Evolutionary conservation across 2,797 vertebrate genomes (phyloP), one percentile per base, ranked within the genome.

Genomic region (Acanthopagrus latus): DNA sequence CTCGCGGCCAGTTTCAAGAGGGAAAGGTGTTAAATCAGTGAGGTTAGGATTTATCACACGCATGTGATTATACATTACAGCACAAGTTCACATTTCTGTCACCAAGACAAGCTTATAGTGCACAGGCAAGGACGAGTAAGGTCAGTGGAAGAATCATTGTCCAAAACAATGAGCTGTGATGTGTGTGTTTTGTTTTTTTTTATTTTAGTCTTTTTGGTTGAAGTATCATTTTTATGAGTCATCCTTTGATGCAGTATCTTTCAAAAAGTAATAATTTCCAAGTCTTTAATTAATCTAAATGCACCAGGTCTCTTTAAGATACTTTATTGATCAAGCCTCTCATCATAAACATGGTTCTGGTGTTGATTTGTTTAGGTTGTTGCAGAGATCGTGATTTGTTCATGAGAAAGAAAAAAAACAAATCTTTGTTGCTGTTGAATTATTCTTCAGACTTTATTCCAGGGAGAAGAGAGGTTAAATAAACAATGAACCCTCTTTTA

Each of bases 1-100:
- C 65, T 76, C 56, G n/a, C 62, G 11, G 71, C 81, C 41, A 81
- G 60, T 79, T 86, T 87, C 70, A 58, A 51, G 70, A 82, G 63
- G 71, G 68, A 56, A 71, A 11, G 43, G 56, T 77, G 87, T 90
- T 91, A 88, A 90, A 88, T 91, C 87, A 86, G 47, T 1, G 57
- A 1, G 51, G 78, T 71, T 71, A 67, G 83, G 89, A 91, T 92
- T 92, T 92, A 92, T 92, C 81, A 87, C 86, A 84, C 66, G 27
- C 72, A 62, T 91, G 85, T 86, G 90, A 90, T 85, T 90, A 86
- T 93, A 90, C 87, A 87, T 92, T 81, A 91, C 67, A 66, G 81
- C 79, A 81, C 82, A 78, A 66, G 86, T 88, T 91, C 84, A 84
- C 58, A 11, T 47, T 23, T 55, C 84, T 85, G 89, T 89, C 90